A percentile compares a stretch with the other conserved stretches of the same genome.
Evolutionary conservation across 1,140 invertebrate species (phyloP).

Genomic region (Nebria ingens): DNA sequence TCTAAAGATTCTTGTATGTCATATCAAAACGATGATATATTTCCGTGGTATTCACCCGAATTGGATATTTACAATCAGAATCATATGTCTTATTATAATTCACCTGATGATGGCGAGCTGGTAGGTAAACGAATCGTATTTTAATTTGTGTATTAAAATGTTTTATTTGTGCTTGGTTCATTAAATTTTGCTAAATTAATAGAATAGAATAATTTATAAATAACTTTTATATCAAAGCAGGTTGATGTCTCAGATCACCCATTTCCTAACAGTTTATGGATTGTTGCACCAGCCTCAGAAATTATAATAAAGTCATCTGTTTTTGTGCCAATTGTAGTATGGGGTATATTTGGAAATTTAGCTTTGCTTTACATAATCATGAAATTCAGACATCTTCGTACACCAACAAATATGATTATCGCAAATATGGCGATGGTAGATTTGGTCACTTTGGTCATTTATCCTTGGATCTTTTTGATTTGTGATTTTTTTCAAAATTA

Average conservation of each 20-base stretch:
- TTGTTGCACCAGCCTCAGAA: constrained; percentile 42
- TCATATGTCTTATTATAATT: background rate
- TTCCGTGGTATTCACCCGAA: background rate
- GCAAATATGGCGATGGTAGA: constrained; percentile 71
- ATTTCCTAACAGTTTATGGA: constrained; percentile 39
- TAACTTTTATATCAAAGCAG: background rate
- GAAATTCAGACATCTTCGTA: constrained; percentile 53
- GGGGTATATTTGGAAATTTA: constrained; percentile 62
- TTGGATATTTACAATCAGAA: constrained; percentile 3
- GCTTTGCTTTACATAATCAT: constrained; percentile 57
- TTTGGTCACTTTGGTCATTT: constrained; percentile 59
- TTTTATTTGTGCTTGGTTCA: too few relatives aligned
- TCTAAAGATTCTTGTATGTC: too few relatives aligned
- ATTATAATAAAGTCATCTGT: constrained; percentile 48
- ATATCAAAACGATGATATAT: background rate
- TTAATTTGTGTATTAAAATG: too few relatives aligned
- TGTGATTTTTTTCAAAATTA: constrained; percentile 65
- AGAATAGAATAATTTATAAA: too few relatives aligned
- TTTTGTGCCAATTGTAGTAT: constrained; percentile 48
- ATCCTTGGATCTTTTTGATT: constrained; percentile 59
- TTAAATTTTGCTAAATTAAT: too few relatives aligned
- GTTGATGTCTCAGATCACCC: background rate
- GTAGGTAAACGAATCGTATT: too few relatives aligned
- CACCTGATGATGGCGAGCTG: background rate
- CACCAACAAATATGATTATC: constrained; percentile 70